A percentile compares a stretch with the other conserved stretches of the same genome.
These are phyloP conservation scores for Larimichthys polyactis DNA, from an alignment of 2,113 vertebrate genomes.

Conservation along the genomic window DNA sequence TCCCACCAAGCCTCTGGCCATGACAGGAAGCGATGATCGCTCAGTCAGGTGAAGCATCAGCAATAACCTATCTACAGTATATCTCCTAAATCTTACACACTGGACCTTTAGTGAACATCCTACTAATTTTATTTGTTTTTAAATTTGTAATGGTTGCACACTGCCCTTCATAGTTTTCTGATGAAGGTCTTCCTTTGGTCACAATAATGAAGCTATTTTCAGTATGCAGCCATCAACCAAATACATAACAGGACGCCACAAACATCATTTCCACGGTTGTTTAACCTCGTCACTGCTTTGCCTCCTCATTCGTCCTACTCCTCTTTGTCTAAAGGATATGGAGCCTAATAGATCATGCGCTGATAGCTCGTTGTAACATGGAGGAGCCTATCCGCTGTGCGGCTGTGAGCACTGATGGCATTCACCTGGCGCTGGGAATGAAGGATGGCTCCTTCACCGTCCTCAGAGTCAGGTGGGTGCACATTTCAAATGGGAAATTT, in stretches of 20 bases:
- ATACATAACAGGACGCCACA: neutral
- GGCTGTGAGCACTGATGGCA: constrained; percentile 94
- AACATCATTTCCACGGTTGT: neutral
- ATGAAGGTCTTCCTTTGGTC: neutral
- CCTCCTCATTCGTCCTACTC: constrained; percentile 32
- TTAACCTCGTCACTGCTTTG: constrained; percentile 15
- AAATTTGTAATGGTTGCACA: neutral
- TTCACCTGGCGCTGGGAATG: constrained; percentile 97
- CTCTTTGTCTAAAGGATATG: constrained; percentile 88
- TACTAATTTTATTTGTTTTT: too few relatives aligned
- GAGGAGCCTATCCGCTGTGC: constrained; percentile 98
- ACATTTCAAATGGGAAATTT: constrained; percentile 12
- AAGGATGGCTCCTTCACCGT: constrained; percentile 99
- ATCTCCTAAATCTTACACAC: too few relatives aligned
- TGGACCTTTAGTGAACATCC: too few relatives aligned
- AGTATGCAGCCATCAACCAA: neutral
- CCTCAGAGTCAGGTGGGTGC: constrained; percentile 92
- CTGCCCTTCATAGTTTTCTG: neutral
- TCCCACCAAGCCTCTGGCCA: constrained; percentile 96
- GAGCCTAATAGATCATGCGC: constrained; percentile 97
- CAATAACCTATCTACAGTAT: too few relatives aligned
- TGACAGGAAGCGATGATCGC: constrained; percentile 98
- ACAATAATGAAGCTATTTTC: neutral
- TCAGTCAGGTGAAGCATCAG: constrained; percentile 90
- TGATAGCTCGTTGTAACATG: constrained; percentile 99